Base-by-base conservation (phyloP, 2,888 invertebrate species). In the Troides oblongomaculatus region DNA sequence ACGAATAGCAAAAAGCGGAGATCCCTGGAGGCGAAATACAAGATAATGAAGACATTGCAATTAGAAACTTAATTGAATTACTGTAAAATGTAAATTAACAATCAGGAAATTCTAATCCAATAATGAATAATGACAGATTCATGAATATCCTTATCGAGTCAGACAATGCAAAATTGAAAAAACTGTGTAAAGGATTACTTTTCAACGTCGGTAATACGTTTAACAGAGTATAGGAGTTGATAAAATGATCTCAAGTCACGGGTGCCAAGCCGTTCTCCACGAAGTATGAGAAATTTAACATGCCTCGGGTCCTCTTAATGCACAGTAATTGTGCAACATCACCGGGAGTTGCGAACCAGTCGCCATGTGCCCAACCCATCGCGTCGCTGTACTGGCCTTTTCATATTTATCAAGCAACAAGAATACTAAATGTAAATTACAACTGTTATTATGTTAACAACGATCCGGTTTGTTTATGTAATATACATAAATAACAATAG, bases 1-100 rank as follows among this genome's bases (percentile, higher is more conserved):
- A 74, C 96, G 94, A 77, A 97, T 95, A 71, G 96, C 96, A 83
- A 97, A 97, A 72, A 96, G 93, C 64, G 95, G 93, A 53, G 96
- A 95, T 71, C 96, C 96, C 95, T 95, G 85, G n/a, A n/a, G 46
- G 53, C 6, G 53, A n/a, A 53, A 53, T 53, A n/a, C n/a, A 7
- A n/a, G 6, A 18, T 53, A 53, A 53, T 53, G 53, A 53, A n/a
- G n/a, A 18, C 53, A 53, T 5, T 50, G 12, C 18, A 14, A 50
- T 50, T 50, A 50, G 2, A 50, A 50, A 18, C 50, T 7, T 39
- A 50, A 18, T 50, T 53, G 53, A 53, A n/a, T 18, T n/a, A n/a
- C 18, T n/a, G n/a, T 7, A n/a, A 5, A n/a, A 53, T 53, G 53
- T 53, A 53, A 18, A 53, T n/a, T n/a, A 53, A 53, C n/a, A 53